These are phyloP conservation scores for Cyanoderma ruficeps DNA, from an alignment of 2,113 vertebrate species.

Conservation along the genomic window DNA sequence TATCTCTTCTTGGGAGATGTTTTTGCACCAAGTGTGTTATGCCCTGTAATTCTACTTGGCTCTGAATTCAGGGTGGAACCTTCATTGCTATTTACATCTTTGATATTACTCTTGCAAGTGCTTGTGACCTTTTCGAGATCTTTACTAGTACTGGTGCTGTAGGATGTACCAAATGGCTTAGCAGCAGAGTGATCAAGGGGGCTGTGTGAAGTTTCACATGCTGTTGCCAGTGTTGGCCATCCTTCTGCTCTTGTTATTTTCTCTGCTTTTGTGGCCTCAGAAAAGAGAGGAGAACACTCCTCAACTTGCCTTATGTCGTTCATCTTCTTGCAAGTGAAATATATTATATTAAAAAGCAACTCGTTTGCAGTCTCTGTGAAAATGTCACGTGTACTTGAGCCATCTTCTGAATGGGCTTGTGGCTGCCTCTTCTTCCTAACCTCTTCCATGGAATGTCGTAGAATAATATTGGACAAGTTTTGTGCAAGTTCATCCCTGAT, in stretches of 20 bases:
- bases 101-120: not conserved
- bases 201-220: not conserved
- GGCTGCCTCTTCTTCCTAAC: constrained; percentile 77
- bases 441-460: constrained; percentile 87
- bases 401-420: constrained; percentile 50
- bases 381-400: constrained; percentile 67
- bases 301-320: constrained; percentile 73
- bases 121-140: not conserved
- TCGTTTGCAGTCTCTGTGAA: constrained; percentile 83
- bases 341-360: constrained; percentile 86
- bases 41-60: not conserved
- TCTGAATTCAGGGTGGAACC: constrained; percentile 5
- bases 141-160: not conserved
- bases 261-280: not conserved
- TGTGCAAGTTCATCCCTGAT: constrained; percentile 83
- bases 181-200: not conserved
- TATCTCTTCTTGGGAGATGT: constrained; percentile 56
- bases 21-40: not conserved
- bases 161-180: not conserved
- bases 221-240: not conserved
- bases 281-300: constrained; percentile 53
- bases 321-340: constrained; percentile 88
- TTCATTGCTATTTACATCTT: not conserved
- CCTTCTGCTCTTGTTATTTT: not conserved
- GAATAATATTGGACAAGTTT: constrained; percentile 85